Percentiles rank a stretch among this genome's conserved stretches.
Conservation (phyloP, 2,797 vertebrate species). For the Betta splendens region DNA sequence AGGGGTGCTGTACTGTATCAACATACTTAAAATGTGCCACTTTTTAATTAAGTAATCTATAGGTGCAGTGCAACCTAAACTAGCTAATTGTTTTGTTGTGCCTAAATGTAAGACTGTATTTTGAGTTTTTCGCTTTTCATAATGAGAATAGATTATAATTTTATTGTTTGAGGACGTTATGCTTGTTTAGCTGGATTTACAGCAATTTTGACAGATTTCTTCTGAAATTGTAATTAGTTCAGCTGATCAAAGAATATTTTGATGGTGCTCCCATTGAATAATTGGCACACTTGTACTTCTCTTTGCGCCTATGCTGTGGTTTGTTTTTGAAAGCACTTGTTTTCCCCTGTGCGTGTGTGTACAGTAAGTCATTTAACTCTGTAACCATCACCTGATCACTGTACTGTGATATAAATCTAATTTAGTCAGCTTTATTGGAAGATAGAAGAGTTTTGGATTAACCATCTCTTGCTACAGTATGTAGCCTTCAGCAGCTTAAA, state of each 20-base stretch:
- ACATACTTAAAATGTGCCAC: constrained; percentile 72
- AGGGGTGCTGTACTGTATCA: constrained; percentile 68
- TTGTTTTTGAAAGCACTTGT: constrained; percentile 42
- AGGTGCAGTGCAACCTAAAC: constrained; percentile 74
- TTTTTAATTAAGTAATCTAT: constrained; percentile 74
- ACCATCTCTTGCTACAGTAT: constrained; percentile 13
- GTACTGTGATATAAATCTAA: constrained; percentile 18
- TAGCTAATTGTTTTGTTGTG: constrained; percentile 74
- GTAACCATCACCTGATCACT: constrained; percentile 11
- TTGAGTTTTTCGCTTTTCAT: constrained; percentile 49
- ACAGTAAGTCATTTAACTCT: constrained; percentile 25
- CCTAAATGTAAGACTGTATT: constrained; percentile 67
- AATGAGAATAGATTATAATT: constrained; percentile 60
- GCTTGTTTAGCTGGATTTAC: constrained; percentile 48
- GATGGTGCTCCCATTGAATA: constrained; percentile 34
- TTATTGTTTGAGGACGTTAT: constrained; percentile 60
- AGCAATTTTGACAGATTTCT: constrained; percentile 47
- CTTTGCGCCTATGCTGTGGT: constrained; percentile 29
- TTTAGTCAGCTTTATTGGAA: constrained; percentile 16
- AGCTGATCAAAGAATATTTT: constrained; percentile 10
- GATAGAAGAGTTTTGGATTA: constrained; percentile 22
- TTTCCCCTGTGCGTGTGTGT: constrained; percentile 16
- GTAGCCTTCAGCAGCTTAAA: constrained; percentile 28
- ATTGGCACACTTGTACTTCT: constrained; percentile 14
- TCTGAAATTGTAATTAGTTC: constrained; percentile 9